These are phyloP conservation scores for Hesperia comma DNA, from an alignment of 2,888 invertebrate species.

Conservation along the genomic window DNA sequence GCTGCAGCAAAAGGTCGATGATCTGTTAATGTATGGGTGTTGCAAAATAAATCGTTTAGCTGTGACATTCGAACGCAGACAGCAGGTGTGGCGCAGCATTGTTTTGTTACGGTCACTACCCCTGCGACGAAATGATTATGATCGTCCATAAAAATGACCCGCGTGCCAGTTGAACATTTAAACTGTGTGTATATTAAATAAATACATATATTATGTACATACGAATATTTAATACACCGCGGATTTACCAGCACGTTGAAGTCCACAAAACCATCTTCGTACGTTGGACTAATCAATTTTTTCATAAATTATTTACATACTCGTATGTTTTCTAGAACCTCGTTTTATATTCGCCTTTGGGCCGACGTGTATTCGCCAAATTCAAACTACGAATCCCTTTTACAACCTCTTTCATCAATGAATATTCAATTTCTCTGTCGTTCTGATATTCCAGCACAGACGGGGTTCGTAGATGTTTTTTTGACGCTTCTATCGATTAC, in stretches of 20 bases:
- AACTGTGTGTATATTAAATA: no score
- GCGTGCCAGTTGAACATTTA: constrained; percentile 10
- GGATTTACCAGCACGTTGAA: neutral
- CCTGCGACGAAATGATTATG: constrained; percentile 16
- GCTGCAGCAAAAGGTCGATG: neutral
- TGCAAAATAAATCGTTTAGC: constrained; percentile 5
- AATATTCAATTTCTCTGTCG: neutral
- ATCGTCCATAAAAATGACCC: constrained; percentile 13
- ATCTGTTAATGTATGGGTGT: constrained; percentile 5
- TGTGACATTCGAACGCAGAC: constrained; percentile 5
- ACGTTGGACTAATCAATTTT: neutral
- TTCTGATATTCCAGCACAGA: no score
- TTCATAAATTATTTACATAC: neutral
- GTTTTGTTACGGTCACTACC: constrained; percentile 26
- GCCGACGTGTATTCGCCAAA: neutral
- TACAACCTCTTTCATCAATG: neutral
- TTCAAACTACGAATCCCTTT: constrained; percentile 1
- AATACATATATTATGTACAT: no score
- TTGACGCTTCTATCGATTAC: no score
- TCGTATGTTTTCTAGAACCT: neutral
- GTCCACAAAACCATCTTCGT: neutral
- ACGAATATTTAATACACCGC: neutral
- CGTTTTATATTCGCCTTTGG: neutral
- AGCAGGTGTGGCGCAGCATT: constrained; percentile 21
- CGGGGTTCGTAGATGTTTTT: no score